Evolutionary conservation across 2,113 vertebrate species (phyloP).

Genomic region (Microtus richardsoni): DNA sequence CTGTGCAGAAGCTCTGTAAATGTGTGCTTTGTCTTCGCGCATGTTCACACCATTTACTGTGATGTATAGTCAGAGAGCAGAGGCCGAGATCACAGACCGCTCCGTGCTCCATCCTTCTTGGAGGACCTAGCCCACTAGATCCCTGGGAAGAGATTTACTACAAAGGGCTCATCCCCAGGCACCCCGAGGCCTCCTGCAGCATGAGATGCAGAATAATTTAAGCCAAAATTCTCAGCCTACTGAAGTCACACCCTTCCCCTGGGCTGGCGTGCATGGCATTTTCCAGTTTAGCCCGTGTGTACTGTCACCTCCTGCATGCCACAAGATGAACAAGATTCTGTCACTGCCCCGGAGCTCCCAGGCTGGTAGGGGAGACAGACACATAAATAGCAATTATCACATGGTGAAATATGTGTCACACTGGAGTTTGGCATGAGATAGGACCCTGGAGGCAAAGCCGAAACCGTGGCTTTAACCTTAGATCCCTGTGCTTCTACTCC

Average conservation of each 20-base stretch:
- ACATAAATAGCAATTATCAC: neutral
- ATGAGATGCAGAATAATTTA: neutral
- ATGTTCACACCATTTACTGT: neutral
- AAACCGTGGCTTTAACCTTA: accelerated
- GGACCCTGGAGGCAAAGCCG: neutral
- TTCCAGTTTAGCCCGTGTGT: neutral
- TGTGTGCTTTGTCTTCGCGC: neutral
- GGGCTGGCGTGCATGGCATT: neutral
- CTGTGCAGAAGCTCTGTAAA: neutral
- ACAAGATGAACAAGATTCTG: neutral
- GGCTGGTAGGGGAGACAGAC: neutral
- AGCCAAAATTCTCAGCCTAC: neutral
- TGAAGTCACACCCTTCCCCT: neutral
- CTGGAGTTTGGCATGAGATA: neutral
- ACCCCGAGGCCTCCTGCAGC: accelerated
- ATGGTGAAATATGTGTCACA: neutral
- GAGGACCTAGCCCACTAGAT: neutral
- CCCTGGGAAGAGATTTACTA: neutral
- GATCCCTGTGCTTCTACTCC: neutral
- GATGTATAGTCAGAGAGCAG: neutral
- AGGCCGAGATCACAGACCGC: neutral
- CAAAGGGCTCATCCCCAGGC: neutral
- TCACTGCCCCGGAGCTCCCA: neutral
- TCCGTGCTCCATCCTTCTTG: neutral
- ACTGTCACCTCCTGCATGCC: neutral